Base-by-base conservation (phyloP, 2,888 invertebrate species). In the Cantharis nigra region DNA sequence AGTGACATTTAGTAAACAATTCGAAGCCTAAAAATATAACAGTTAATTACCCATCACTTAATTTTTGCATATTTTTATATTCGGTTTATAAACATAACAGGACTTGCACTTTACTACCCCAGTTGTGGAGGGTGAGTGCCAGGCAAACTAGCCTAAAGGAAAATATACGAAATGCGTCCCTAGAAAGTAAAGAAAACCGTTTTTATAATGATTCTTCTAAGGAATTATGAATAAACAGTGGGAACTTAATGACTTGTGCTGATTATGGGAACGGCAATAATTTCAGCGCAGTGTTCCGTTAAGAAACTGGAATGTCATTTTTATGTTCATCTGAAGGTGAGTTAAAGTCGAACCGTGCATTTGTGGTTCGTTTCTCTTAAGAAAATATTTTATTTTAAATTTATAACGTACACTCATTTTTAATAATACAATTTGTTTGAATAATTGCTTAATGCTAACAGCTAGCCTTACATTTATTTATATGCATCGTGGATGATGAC, bases 1-100 rank as follows among this genome's bases (percentile, higher is more conserved):
- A 83, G 87, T 90, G 90, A 90, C 90, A 90, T 90, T 90, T 90
- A 86, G 85, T 85, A 86, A 87, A 86, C 85, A 85, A 82, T 82
- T 79, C 79, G 78, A 85, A 81, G 75, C 83, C 86, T 85, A 85
- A 87, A 87, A 88, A 87, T 87, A 86, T 85, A 86, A 87, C 86
- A 87, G 87, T 87, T 88, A 88, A 88, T 88, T 88, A 88, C 88
- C 88, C 88, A 87, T 87, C 87, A 87, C 85, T 85, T 85, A 85
- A 86, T 86, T 86, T 83, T 83, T 85, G 83, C 84, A 85, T 86
- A 84, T 84, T 84, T 83, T 84, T 75, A 67, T 82, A 80, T 76
- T 81, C 78, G 81, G 78, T 75, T 71, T 72, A 77, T 71, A 71
- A 72, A 83, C 83, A 84, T 70, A 75, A 72, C 71, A 78, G 83